Base-by-base conservation (phyloP, 1,140 invertebrate species). In the Drosophila paulistorum region DNA sequence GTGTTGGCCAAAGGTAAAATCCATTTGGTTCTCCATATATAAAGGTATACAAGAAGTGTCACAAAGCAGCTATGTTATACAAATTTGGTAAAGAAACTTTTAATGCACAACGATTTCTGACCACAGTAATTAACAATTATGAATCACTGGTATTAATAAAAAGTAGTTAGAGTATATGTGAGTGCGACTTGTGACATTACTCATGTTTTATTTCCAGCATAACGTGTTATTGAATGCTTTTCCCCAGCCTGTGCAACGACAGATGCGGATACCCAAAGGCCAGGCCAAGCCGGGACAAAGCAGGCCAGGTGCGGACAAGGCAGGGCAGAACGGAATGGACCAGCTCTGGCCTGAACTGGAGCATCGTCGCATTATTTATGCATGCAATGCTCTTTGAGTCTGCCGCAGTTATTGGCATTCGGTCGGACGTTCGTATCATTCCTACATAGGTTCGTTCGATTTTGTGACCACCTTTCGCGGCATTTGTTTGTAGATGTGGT, bases 321-420 rank as follows among this genome's bases (percentile, higher is more conserved):
- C 14, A 14, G 63, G n/a, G 41, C 17, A 51, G 37, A 65, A 58
- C 55, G 30, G 9, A 42, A 41, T 35, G 35, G 48, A 65, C 54
- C 35, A 60, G 30, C 57, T 63, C 42, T 48, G 13, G 54, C 64
- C 41, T 30, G 66, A 41, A 51, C 30, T 23, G n/a, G 67, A 65
- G 72, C 84, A 17, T 51, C 45, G 45, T 51, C 45, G 73, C 77
- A 89, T 87, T 87, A 87, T 87, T 89, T 87, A 87, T 87, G 83
- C 83, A 87, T 89, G 82, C 80, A 89, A 84, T 81, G 84, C 80
- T 81, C 83, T 87, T 87, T 87, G 84, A 87, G 83, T 89, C 83
- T 89, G 83, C 84, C 68, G 80, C 83, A 77, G 80, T 80, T 89
- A 89, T 87, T 80, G 83, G 63, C 71, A 68, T 71, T 68, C 67